Base-by-base conservation (phyloP, 2,797 vertebrate species). In the Eulemur albifrons region DNA sequence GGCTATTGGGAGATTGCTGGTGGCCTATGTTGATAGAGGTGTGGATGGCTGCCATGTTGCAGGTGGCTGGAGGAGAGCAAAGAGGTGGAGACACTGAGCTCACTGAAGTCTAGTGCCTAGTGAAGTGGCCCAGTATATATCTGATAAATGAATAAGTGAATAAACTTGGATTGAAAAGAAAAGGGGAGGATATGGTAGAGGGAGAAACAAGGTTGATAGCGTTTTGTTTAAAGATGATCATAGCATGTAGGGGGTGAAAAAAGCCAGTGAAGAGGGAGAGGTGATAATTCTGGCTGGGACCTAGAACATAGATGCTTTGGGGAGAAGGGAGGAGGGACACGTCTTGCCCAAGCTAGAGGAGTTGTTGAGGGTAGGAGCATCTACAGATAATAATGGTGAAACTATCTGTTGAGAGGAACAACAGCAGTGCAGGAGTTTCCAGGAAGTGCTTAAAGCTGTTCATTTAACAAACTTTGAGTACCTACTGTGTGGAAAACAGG, bases 161-260 rank as follows among this genome's bases (percentile, higher is more conserved):
- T 84, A 90, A 92, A 70, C 27, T 40, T 70, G 63, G 35, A 23
- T 32, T 88, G 91, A 90, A 86, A 88, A 94, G 61, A 45, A 63
- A 85, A 87, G 30, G 23, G 80, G 30, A 35, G 38, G n/a, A 9
- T 73, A 61, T 67, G 30, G 27, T 52, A 84, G 59, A 93, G 45
- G 70, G 50, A 88, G 57, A 70, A 90, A 54, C 2, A 59, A 23
- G 3, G 13, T 52, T 86, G 54, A 67, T 0, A 89, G 35, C 86
- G 32, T 77, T 94, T 70, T 92, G 38, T 80, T 90, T 90, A 75
- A 94, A 90, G 79, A 35, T 76, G 45, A 81, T 85, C 35, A 79
- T 35, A 76, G 59, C 8, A 17, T 81, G 10, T 57, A 70, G 30
- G 25, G 0, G 21, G 67, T 15, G 15, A 27, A 8, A 38, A 50